phyloP scores from a whole-genome alignment of 2,797 vertebrate species.

The Petrocephalus schoutedeni region DNA sequence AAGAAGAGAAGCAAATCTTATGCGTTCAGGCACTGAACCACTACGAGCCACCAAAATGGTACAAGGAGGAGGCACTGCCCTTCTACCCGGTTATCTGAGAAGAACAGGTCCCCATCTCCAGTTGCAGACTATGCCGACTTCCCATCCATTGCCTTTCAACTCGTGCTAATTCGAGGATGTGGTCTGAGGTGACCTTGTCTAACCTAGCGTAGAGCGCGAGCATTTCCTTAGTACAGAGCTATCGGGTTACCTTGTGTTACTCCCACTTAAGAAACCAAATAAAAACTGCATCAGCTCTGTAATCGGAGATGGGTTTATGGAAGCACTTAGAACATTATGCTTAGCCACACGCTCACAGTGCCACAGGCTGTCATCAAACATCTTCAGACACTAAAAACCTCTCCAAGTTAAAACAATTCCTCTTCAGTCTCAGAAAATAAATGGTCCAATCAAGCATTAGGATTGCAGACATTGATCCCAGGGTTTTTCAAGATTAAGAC shows the following conservation, averaged over 20 bases:
- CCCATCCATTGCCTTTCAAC: not conserved
- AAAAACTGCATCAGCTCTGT: conserved; percentile 26
- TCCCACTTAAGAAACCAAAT: conserved; percentile 24
- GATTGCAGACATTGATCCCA: not conserved
- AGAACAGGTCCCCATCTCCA: not conserved
- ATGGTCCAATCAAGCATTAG: not conserved
- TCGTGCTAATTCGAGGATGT: conserved; percentile 14
- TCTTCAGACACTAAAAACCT: conserved; percentile 15
- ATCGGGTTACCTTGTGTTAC: not conserved
- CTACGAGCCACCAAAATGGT: not conserved
- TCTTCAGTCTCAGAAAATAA: conserved; percentile 9
- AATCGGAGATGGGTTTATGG: conserved; percentile 27
- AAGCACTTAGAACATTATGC: conserved; percentile 32
- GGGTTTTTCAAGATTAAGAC: not conserved
- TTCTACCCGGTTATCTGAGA: not conserved
- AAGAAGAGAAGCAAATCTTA: not conserved
- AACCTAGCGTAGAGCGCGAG: not conserved
- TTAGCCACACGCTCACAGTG: conserved; percentile 14
- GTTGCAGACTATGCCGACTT: not conserved
- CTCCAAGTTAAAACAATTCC: conserved; percentile 18
- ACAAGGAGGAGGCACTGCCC: not conserved
- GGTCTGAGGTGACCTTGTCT: conserved; percentile 20
- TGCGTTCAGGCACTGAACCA: not conserved
- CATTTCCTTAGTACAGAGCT: conserved; percentile 14
- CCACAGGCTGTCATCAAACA: not conserved